Base-by-base conservation (phyloP, 2,797 vertebrate species). In the Gastrophryne carolinensis region DNA sequence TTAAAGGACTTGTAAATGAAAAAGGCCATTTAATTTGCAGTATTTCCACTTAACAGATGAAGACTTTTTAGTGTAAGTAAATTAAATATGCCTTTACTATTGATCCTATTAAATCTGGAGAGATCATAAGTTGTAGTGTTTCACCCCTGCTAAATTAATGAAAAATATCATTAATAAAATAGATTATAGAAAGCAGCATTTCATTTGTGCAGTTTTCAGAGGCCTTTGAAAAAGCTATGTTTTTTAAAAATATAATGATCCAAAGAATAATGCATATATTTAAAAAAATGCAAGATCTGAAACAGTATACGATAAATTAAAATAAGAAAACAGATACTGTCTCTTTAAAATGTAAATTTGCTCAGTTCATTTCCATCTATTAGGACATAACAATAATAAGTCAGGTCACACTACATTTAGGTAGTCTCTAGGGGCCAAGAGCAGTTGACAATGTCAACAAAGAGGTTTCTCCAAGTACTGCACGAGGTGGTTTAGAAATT, bases 331-430 rank as follows among this genome's bases (percentile, higher is more conserved):
- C 83, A 89, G 88, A 95, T 93, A 95, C 95, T 94, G 95, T 96
- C 97, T 96, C 94, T 96, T 97, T 94, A 96, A 95, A 96, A 93
- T 88, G 89, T 82, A 69, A 89, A 92, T 90, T 91, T 89, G 60
- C 68, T 84, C 44, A 75, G 86, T 88, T 91, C 92, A 92, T 72
- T 96, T 89, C 93, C 95, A 96, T 92, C 92, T 96, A 95, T 91
- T 95, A 81, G 88, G 94, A 99, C 94, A 95, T 92, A 90, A 97
- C 95, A 91, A 96, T 94, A 97, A 91, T 96, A 89, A 92, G 93
- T 94, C 92, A 90, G 92, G 94, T 93, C 94, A 94, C 92, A 94
- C 91, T 92, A 95, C 90, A 92, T 93, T 92, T 87, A 93, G 86
- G 93, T 94, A 91, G 91, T 95, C 92, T 93, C 93, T 91, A 85